Percentiles rank a stretch among this genome's conserved stretches.
These are phyloP conservation scores for Lophochroa leadbeateri DNA, from an alignment of 2,113 vertebrate species.

Conservation along the genomic window DNA sequence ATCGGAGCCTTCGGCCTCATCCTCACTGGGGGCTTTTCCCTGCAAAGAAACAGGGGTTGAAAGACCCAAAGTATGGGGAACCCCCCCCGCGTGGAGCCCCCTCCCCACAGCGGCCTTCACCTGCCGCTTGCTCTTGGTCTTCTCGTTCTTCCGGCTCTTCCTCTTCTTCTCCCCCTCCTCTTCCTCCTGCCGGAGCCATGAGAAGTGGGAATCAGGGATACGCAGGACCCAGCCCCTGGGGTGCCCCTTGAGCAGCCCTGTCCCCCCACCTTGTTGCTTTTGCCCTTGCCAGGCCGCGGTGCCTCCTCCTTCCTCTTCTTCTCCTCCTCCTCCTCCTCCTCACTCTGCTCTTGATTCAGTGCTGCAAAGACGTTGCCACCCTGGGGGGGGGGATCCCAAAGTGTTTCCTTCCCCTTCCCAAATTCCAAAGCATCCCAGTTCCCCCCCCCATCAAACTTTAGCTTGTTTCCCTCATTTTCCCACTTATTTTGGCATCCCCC, in stretches of 20 bases:
- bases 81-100: accelerated
- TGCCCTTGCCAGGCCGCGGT: neutral
- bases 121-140: neutral
- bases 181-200: neutral
- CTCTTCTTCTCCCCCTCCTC: neutral
- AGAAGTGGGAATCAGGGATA: neutral
- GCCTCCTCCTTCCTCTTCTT: neutral
- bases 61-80: neutral
- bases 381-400: slow-evolving; percentile 48
- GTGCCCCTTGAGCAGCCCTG: no score
- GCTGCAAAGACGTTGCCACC: slow-evolving; percentile 88
- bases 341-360: slow-evolving; percentile 82
- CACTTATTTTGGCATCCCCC: neutral
- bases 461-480: neutral
- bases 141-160: neutral
- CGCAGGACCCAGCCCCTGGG: neutral
- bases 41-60: neutral
- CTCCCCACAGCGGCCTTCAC: neutral
- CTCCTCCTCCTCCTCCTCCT: slow-evolving; percentile 74
- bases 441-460: accelerated
- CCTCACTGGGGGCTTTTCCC: neutral
- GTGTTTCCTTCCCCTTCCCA: no score
- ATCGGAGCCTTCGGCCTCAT: neutral
- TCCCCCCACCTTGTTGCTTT: neutral
- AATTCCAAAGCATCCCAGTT: neutral